A percentile compares a stretch with the other conserved stretches of the same genome.
These are phyloP conservation scores for Synergus laeviventris DNA, from an alignment of 2,888 invertebrate species.

Conservation along the genomic window DNA sequence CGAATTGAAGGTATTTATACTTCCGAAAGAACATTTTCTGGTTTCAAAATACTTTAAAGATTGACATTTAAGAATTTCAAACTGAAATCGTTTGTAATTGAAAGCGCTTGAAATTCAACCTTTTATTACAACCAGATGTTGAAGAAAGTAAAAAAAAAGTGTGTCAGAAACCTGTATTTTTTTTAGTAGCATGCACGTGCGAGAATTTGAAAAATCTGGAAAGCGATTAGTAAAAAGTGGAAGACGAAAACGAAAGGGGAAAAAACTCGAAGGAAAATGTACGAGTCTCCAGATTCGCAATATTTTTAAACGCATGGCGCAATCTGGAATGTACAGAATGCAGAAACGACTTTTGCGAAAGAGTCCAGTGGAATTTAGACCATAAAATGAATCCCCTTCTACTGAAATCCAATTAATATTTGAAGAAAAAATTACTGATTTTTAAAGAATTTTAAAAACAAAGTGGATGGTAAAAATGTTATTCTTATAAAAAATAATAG, in stretches of 20 bases:
- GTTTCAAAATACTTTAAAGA: too few relatives aligned
- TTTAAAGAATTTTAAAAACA: background rate
- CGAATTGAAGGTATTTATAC: too few relatives aligned
- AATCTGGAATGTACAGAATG: constrained; percentile 64
- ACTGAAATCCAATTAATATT: background rate
- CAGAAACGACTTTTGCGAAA: constrained; percentile 63
- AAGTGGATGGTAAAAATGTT: too few relatives aligned
- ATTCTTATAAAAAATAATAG: too few relatives aligned
- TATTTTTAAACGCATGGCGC: constrained; percentile 53
- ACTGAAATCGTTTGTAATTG: too few relatives aligned
- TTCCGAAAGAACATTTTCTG: too few relatives aligned
- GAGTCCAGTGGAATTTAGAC: constrained; percentile 44
- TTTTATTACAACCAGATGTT: too few relatives aligned
- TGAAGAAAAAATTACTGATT: background rate
- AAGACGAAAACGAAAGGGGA: background rate
- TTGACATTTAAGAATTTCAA: too few relatives aligned
- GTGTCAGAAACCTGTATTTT: background rate
- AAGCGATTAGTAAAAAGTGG: constrained; percentile 5
- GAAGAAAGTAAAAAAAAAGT: too few relatives aligned
- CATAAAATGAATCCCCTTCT: constrained; percentile 37
- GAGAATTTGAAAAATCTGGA: background rate
- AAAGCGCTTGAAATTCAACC: too few relatives aligned
- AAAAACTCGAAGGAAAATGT: constrained; percentile 29
- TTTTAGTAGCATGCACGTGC: background rate
- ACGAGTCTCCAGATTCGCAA: constrained; percentile 56